These are phyloP conservation scores for Hymenopus coronatus DNA, from an alignment of 2,888 invertebrate genomes.

Conservation along the genomic window DNA sequence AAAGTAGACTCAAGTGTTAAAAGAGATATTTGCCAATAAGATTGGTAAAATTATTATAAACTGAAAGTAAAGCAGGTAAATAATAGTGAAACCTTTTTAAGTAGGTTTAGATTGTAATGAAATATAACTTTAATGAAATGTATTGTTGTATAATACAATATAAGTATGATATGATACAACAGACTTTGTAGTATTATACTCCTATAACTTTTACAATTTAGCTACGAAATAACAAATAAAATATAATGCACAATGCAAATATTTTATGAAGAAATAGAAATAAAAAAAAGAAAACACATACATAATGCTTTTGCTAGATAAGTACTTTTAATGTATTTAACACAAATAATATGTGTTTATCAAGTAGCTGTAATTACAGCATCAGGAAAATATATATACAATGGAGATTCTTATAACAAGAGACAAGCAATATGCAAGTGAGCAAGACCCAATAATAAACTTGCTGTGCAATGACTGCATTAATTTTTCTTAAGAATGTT, in stretches of 20 bases:
- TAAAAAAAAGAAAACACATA: background rate
- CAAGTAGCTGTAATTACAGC: background rate
- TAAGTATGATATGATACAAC: background rate
- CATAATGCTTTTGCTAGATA: background rate
- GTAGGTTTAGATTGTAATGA: background rate
- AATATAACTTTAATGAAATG: background rate
- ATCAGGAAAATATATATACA: background rate
- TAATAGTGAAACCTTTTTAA: background rate
- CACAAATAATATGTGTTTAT: background rate
- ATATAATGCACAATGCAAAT: background rate
- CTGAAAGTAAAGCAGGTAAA: background rate
- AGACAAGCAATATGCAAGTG: conserved; percentile 32
- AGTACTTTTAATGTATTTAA: background rate
- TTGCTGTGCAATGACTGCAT: background rate
- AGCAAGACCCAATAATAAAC: conserved; percentile 27
- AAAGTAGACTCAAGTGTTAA: background rate
- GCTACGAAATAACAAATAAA: background rate
- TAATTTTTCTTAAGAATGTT: background rate
- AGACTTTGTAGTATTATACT: background rate
- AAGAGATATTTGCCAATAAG: background rate
- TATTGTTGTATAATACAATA: background rate
- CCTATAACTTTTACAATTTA: background rate
- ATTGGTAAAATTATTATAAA: background rate
- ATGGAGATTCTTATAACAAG: conserved; percentile 20
- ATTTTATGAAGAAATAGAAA: background rate